Base-by-base conservation (phyloP, 1,140 invertebrate genomes). In the Colletes gigas region DNA sequence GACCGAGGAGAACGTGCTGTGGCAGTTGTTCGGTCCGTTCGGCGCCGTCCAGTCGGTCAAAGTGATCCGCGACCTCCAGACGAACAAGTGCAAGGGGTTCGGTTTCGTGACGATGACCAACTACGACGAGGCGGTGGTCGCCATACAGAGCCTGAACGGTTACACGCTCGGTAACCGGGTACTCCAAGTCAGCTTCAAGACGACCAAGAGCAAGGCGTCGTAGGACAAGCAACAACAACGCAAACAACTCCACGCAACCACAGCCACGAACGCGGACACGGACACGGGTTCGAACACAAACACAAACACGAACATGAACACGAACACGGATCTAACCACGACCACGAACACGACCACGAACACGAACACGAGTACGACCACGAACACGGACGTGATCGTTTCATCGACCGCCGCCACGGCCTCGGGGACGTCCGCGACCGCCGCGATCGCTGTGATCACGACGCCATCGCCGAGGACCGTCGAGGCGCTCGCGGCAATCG, bases 71-170 rank as follows among this genome's bases (percentile, higher is more conserved):
- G 99, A 99, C 94, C 95, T 98, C 89, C 97, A 99, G 93, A 99
- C 98, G 81, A 98, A 99, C 94, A 99, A 99, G 94, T 99, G 99
- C 95, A 99, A 99, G 94, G 99, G 99, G 87, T 99, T 99, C 93
- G 99, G 98, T n/a, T 99, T 99, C 94, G 98, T 99, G 78, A 99
- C 98, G 73, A 99, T 99, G 99, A 99, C 98, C 89, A 99, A 99
- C 94, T 99, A 99, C 94, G 98, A 99, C 93, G 99, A 99, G 92
- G 98, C 99, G 15, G 96, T 99, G 41, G 97, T 99, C 81, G 99
- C 99, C 72, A 99, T 99, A 89, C 98, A 99, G 93, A 98, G 98
- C 82, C 95, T 99, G 78, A 99, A 99, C 94, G 99, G 99, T 70
- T 99, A 99, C 94, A 98, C 98, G 83, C 95, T 99, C 85, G 98